These are phyloP conservation scores for Eubasilissa splendida DNA, from an alignment of 2,888 invertebrate genomes.

Conservation along the genomic window DNA sequence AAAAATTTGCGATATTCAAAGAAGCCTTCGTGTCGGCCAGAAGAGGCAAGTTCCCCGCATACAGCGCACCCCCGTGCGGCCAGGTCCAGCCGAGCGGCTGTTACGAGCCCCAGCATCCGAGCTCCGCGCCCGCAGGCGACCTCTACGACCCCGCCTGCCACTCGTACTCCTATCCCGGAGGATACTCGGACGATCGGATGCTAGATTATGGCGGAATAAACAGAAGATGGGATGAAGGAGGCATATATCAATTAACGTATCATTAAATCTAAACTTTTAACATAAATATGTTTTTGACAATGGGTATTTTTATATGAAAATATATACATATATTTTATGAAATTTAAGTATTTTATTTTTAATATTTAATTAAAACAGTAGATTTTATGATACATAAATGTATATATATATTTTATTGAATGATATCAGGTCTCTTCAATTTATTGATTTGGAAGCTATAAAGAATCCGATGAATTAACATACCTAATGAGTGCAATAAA, in stretches of 20 bases:
- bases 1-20: constrained; percentile 75
- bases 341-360: background rate
- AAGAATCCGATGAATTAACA: no score
- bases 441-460: no score
- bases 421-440: no score
- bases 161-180: constrained; percentile 12
- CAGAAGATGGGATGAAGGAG: constrained; percentile 15
- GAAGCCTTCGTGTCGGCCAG: constrained; percentile 72
- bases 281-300: background rate
- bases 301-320: constrained; percentile 16
- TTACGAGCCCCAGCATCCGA: background rate
- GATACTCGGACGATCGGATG: constrained; percentile 4
- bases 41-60: constrained; percentile 4
- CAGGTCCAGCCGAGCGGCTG: background rate
- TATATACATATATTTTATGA: constrained; percentile 9
- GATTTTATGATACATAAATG: no score
- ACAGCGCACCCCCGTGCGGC: background rate
- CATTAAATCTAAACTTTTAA: background rate
- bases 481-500: no score
- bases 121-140: constrained; percentile 1
- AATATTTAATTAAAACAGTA: background rate
- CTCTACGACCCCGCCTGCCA: constrained; percentile 20
- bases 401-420: no score
- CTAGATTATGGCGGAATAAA: background rate
- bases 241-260: constrained; percentile 12